Conservation (phyloP, 2,888 invertebrate species). For the Drosophila gaucha region DNA sequence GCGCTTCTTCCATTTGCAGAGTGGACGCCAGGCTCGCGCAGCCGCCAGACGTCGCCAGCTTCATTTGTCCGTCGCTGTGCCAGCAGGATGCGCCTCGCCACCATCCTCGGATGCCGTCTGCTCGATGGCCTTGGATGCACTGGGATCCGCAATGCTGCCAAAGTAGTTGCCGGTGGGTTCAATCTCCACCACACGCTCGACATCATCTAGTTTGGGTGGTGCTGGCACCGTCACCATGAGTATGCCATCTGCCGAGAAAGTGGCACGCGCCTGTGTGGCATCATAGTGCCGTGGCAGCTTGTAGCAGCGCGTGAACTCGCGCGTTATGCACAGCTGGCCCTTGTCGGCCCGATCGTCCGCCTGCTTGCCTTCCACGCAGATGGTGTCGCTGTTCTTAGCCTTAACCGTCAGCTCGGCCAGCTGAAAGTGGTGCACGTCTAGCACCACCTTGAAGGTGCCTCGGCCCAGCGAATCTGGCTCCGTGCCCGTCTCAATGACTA, state of each 20-base stretch:
- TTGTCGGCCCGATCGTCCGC: slow-evolving; percentile 74
- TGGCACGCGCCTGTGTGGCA: slow-evolving; percentile 79
- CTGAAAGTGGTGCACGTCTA: slow-evolving; percentile 82
- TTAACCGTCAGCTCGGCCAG: slow-evolving; percentile 79
- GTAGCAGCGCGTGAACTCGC: slow-evolving; percentile 81
- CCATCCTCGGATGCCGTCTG: slow-evolving; percentile 45
- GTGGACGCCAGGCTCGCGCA: slow-evolving; percentile 53
- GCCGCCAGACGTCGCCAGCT: slow-evolving; percentile 76
- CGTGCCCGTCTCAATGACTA: slow-evolving; percentile 77
- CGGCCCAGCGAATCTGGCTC: slow-evolving; percentile 76
- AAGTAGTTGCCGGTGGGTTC: slow-evolving; percentile 79
- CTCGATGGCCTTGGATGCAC: slow-evolving; percentile 67
- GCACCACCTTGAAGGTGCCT: slow-evolving; percentile 81
- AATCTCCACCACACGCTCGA: slow-evolving; percentile 80
- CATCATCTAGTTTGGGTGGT: slow-evolving; percentile 81
- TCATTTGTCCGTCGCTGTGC: slow-evolving; percentile 73
- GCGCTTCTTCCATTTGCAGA: slow-evolving; percentile 40
- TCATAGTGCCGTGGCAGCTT: slow-evolving; percentile 82
- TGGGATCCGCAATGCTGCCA: slow-evolving; percentile 73
- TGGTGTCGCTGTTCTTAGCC: slow-evolving; percentile 80
- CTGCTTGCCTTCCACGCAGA: slow-evolving; percentile 81
- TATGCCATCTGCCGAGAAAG: slow-evolving; percentile 82
- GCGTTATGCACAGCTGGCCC: slow-evolving; percentile 79
- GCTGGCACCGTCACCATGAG: slow-evolving; percentile 82
- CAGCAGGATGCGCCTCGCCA: slow-evolving; percentile 67